These are phyloP conservation scores for Pollenia griseotomentosa DNA, from an alignment of 2,888 invertebrate genomes.

Conservation along the genomic window DNA sequence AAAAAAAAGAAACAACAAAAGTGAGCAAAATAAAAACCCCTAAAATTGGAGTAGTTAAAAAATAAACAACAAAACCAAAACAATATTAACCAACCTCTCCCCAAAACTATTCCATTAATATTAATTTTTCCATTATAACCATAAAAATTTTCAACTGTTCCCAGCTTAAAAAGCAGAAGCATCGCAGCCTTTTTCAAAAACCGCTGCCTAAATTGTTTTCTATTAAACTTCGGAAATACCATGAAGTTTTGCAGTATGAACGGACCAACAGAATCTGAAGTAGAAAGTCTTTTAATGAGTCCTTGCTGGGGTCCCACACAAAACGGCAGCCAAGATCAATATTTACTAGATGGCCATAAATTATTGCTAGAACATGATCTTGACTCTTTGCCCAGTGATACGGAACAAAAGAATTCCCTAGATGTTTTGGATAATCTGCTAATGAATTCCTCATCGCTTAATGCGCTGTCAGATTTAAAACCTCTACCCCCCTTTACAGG, in stretches of 20 bases:
- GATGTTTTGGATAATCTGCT: conserved; percentile 90
- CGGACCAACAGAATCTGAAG: conserved; percentile 86
- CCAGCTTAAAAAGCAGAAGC: not conserved
- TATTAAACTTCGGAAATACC: conserved; percentile 78
- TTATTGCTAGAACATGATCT: conserved; percentile 86
- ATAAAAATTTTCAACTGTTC: conserved; percentile 14
- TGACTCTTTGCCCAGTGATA: conserved; percentile 85
- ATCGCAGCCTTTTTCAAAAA: not conserved
- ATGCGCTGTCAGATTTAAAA: conserved; percentile 91
- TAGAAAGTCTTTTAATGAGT: conserved; percentile 90
- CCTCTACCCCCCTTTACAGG: conserved; percentile 94
- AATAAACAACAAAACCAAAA: not conserved
- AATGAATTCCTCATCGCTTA: conserved; percentile 85
- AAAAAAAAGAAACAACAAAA: not conserved
- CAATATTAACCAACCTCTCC: not conserved
- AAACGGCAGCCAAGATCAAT: conserved; percentile 85
- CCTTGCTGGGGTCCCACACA: conserved; percentile 88
- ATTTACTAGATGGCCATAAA: conserved; percentile 86
- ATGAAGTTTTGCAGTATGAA: conserved; percentile 87
- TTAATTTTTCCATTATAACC: not conserved
- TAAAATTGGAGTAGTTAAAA: conserved; percentile 1
- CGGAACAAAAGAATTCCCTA: conserved; percentile 85
- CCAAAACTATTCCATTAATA: conserved; percentile 14
- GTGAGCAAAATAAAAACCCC: not conserved
- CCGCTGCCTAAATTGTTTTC: not conserved